Evolutionary conservation across 2,888 invertebrate species (phyloP).

Genomic region (Melanostoma scalare): DNA sequence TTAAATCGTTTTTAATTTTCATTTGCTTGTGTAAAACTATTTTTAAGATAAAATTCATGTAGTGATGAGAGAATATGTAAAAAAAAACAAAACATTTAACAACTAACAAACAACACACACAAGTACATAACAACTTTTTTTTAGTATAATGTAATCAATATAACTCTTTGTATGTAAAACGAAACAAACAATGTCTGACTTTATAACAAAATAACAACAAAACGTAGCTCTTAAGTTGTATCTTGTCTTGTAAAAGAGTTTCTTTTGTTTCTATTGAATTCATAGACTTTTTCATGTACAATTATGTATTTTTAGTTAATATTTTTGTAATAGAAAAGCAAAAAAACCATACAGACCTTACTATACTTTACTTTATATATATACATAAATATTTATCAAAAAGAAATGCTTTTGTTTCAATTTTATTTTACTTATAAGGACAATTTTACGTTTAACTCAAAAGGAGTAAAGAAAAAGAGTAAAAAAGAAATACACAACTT

Average conservation of each 20-base stretch:
- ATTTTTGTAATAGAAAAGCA: conserved; percentile 45
- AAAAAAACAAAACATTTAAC: conserved; percentile 21
- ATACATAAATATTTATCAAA: conserved; percentile 38
- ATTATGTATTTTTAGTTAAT: conserved; percentile 59
- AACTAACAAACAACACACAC: conserved; percentile 29
- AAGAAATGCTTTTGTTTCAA: conserved; percentile 28
- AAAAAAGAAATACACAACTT: conserved; percentile 40
- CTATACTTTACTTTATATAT: conserved; percentile 11
- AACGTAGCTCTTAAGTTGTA: conserved; percentile 63
- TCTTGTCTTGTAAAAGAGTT: conserved; percentile 55
- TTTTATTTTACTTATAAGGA: conserved; percentile 18
- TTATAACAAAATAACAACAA: conserved; percentile 58
- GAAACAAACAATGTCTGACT: conserved; percentile 63
- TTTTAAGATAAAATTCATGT: conserved; percentile 41
- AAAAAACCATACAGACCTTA: conserved; percentile 10
- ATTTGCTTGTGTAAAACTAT: conserved; percentile 45
- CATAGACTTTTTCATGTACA: conserved; percentile 66
- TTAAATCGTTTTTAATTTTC: conserved; percentile 20
- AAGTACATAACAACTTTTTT: conserved; percentile 32
- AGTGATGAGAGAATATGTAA: conserved; percentile 34
- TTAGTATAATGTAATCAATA: conserved; percentile 39
- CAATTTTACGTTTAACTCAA: conserved; percentile 27
- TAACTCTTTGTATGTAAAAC: conserved; percentile 76
- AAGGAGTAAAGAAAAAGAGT: conserved; percentile 21
- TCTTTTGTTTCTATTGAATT: conserved; percentile 34